Conservation (phyloP, 2,888 invertebrate species). For the Drosophila parthenogenetica region DNA sequence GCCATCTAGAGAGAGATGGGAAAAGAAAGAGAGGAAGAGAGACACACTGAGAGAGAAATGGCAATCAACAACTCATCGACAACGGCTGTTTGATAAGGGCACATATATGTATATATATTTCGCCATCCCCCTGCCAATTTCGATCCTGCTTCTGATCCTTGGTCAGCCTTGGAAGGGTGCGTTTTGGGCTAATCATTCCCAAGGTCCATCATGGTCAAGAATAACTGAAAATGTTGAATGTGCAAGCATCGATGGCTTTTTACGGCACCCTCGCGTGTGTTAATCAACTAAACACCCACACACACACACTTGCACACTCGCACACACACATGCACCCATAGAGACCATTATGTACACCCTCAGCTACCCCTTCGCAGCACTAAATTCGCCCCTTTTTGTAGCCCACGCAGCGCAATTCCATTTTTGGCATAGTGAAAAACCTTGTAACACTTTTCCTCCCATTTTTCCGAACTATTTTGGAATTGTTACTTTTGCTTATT, state of each 20-base stretch:
- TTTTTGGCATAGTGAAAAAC: slow-evolving; percentile 72
- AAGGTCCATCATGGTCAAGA: slow-evolving; percentile 51
- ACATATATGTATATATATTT: slow-evolving; percentile 3
- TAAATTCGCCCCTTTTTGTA: slow-evolving; percentile 17
- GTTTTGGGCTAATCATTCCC: slow-evolving; percentile 45
- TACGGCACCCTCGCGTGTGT: slow-evolving; percentile 57
- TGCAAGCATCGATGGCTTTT: slow-evolving; percentile 35
- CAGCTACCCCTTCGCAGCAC: not conserved
- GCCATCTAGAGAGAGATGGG: slow-evolving; percentile 33
- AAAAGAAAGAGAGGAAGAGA: not conserved
- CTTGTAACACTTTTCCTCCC: slow-evolving; percentile 72
- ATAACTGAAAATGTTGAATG: slow-evolving; percentile 22
- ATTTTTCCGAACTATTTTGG: slow-evolving; percentile 58
- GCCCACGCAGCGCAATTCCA: slow-evolving; percentile 39
- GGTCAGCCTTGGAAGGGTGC: slow-evolving; percentile 34
- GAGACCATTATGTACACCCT: not conserved
- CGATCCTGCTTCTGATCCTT: not conserved
- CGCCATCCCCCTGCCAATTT: too few relatives aligned
- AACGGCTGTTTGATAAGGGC: slow-evolving; percentile 72
- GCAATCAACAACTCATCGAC: slow-evolving; percentile 69
- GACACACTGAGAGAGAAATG: slow-evolving; percentile 26
- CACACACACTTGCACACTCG: slow-evolving; percentile 22
- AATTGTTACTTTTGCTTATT: slow-evolving; percentile 60
- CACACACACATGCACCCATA: not conserved
- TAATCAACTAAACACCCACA: slow-evolving; percentile 69